A percentile compares a stretch with the other conserved stretches of the same genome.
phyloP scores from a whole-genome alignment of 2,113 vertebrate genomes.

The Petaurus breviceps region DNA sequence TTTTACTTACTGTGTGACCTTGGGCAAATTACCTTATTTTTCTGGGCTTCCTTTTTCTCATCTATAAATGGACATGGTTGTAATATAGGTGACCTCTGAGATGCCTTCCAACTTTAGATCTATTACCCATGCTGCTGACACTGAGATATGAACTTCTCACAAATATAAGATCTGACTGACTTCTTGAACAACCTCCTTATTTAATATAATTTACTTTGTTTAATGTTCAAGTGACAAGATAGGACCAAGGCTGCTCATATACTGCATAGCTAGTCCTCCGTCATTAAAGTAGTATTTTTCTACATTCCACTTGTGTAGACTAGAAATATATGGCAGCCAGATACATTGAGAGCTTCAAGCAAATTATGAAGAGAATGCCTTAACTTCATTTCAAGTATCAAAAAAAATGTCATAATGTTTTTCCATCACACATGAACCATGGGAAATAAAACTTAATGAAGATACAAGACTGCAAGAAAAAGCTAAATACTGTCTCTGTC shows the following conservation, averaged over 20 bases:
- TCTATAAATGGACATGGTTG: neutral
- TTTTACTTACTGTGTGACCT: neutral
- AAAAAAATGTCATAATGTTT: slow-evolving; percentile 8
- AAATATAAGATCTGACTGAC: neutral
- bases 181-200: neutral
- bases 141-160: neutral
- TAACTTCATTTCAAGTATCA: neutral
- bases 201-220: neutral
- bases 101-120: neutral
- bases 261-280: neutral
- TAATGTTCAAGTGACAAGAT: neutral
- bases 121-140: neutral
- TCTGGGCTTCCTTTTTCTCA: neutral
- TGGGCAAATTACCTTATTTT: neutral
- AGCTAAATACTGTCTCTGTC: neutral
- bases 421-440: slow-evolving; percentile 36
- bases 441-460: slow-evolving; percentile 15
- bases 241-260: neutral
- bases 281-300: neutral
- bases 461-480: slow-evolving; percentile 12
- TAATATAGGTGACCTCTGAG: neutral
- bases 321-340: neutral
- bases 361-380: neutral
- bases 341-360: neutral
- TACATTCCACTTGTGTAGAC: neutral